A percentile compares a stretch with the other conserved stretches of the same genome.
phyloP scores from a whole-genome alignment of 2,888 invertebrate species.

The Galeopsomyia nigrocyanea region DNA sequence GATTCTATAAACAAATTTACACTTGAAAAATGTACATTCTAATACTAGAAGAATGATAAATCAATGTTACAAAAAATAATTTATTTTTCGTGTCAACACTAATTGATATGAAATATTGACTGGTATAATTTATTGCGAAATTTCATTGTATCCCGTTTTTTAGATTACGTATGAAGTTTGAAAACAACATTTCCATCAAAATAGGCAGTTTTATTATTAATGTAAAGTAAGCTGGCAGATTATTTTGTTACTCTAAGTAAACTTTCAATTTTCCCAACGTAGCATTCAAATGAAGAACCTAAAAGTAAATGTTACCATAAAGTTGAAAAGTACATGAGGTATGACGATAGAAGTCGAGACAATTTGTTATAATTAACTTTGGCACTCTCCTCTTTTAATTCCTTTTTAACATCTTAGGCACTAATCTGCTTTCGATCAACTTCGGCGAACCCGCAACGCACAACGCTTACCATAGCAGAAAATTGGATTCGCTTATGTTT shows the following conservation, averaged over 20 bases:
- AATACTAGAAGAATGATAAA: conserved; percentile 1
- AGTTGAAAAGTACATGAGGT: conserved; percentile 15
- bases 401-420: conserved; percentile 43
- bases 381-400: conserved; percentile 45
- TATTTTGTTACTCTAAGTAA: conserved; percentile 12
- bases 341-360: conserved; percentile 35
- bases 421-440: conserved; percentile 35
- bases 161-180: conserved; percentile 28
- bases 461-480: conserved; percentile 41
- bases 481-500: conserved; percentile 28
- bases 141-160: conserved; percentile 33
- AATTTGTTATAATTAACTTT: conserved; percentile 44
- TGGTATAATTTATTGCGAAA: conserved; percentile 46
- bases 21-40: conserved; percentile 13
- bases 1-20: conserved; percentile 22
- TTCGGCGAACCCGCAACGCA: conserved; percentile 23
- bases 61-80: conserved; percentile 5
- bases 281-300: neutral
- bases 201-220: conserved; percentile 40
- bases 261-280: conserved; percentile 10
- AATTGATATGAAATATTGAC: conserved; percentile 41
- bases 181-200: conserved; percentile 37
- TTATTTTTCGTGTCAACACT: conserved; percentile 12
- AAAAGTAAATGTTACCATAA: conserved; percentile 12
- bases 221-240: conserved; percentile 39